phyloP scores from a whole-genome alignment of 92 coral and sea anemone genomes.

The Hydrozoanthus gracilis region DNA sequence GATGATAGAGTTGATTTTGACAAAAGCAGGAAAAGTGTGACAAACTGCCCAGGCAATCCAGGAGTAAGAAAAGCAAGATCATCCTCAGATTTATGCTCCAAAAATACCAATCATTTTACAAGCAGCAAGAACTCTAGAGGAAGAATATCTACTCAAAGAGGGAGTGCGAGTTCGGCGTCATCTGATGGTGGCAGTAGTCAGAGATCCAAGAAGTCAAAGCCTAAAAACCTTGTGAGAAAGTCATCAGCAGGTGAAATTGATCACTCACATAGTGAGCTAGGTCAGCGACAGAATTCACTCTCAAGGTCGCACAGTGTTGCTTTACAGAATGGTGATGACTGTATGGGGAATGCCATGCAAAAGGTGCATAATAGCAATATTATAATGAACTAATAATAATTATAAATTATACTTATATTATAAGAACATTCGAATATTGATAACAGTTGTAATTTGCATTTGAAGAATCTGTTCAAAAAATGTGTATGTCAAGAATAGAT shows the following conservation, averaged over 20 bases:
- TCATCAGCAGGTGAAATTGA: background rate
- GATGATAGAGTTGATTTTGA: conserved; percentile 36
- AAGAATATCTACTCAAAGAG: conserved; percentile 8
- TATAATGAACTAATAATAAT: no score
- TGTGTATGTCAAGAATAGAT: no score
- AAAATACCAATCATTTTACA: background rate
- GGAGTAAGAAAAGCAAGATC: conserved; percentile 56
- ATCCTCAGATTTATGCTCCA: conserved; percentile 45
- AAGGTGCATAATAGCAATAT: background rate
- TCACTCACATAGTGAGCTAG: background rate
- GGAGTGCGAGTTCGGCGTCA: conserved; percentile 3
- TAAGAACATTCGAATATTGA: background rate
- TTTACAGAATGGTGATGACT: background rate
- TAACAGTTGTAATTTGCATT: no score
- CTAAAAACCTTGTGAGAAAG: background rate
- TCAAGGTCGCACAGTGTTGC: conserved; percentile 3
- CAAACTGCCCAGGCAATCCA: conserved; percentile 8
- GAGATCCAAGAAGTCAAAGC: conserved; percentile 2
- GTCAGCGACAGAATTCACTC: background rate
- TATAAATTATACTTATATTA: background rate
- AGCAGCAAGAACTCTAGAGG: background rate
- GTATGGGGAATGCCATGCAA: background rate
- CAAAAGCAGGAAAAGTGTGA: conserved; percentile 26
- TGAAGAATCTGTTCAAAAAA: no score
- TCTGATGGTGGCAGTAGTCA: background rate